phyloP scores from a whole-genome alignment of 1,140 invertebrate species.

The Pseudomyrmex concolor region DNA sequence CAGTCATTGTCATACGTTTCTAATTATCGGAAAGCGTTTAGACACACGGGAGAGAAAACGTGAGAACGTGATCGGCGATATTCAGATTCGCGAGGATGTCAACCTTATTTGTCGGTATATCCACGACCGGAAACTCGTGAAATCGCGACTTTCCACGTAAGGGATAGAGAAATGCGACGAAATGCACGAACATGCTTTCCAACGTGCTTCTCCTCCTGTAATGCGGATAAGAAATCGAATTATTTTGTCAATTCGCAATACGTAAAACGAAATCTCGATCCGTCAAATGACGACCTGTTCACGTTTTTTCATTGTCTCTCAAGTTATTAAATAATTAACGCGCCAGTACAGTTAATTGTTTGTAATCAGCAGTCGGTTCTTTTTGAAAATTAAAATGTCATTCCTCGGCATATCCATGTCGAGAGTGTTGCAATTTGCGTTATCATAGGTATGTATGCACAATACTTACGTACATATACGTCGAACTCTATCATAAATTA shows the following conservation, averaged over 20 bases:
- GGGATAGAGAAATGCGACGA: neutral
- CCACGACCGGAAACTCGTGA: slow-evolving; percentile 36
- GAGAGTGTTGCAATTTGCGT: neutral
- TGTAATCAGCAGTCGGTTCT: neutral
- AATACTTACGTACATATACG: too few species aligned
- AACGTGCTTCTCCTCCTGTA: neutral
- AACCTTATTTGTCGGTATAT: slow-evolving; percentile 1
- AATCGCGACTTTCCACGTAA: slow-evolving; percentile 35
- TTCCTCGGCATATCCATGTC: neutral
- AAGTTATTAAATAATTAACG: too few species aligned
- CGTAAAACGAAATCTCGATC: neutral
- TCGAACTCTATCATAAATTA: slow-evolving; percentile 1
- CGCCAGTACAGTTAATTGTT: neutral
- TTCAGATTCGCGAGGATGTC: slow-evolving; percentile 44
- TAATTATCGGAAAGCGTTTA: slow-evolving; percentile 26
- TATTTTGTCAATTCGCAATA: neutral
- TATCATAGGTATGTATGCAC: neutral
- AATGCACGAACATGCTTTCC: neutral
- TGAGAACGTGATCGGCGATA: slow-evolving; percentile 33
- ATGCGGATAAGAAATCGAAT: neutral
- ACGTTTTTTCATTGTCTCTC: too few species aligned
- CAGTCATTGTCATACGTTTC: slow-evolving; percentile 5
- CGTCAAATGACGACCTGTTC: neutral
- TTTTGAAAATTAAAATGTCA: neutral
- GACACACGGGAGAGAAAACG: slow-evolving; percentile 22